Evolutionary conservation across 2,888 invertebrate species (phyloP).

Genomic region (Drosophila gaucha): DNA sequence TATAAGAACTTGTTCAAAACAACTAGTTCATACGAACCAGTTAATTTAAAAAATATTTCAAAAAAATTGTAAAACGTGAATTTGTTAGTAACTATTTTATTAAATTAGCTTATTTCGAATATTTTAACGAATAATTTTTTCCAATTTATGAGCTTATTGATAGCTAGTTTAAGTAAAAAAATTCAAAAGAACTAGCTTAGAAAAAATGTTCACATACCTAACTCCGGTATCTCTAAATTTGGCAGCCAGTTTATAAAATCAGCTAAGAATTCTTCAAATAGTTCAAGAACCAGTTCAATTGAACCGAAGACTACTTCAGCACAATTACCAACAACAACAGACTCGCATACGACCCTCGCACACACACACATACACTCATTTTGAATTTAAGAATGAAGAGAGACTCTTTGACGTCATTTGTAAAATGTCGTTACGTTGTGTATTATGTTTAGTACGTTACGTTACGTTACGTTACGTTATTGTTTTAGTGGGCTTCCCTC

Average conservation of each 20-base stretch:
- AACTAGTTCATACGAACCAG: neutral
- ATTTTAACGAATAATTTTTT: too few relatives aligned
- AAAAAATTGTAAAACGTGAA: too few relatives aligned
- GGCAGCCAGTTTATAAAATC: neutral
- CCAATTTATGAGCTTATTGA: too few relatives aligned
- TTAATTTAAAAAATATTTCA: neutral
- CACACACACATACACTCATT: conserved; percentile 16
- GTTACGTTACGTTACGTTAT: conserved; percentile 53
- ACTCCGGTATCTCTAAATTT: too few relatives aligned
- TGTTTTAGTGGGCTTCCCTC: conserved; percentile 65
- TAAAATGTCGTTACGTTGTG: conserved; percentile 74
- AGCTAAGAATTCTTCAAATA: too few relatives aligned
- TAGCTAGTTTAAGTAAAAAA: neutral
- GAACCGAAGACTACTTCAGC: conserved; percentile 6
- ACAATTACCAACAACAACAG: neutral
- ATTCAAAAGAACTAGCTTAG: neutral
- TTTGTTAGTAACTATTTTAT: too few relatives aligned
- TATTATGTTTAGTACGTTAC: conserved; percentile 57
- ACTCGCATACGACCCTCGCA: conserved; percentile 8
- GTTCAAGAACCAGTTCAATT: conserved; percentile 3
- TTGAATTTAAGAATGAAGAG: conserved; percentile 25
- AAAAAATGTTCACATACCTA: too few relatives aligned
- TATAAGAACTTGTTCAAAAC: neutral
- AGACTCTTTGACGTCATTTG: conserved; percentile 68
- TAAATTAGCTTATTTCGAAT: too few relatives aligned